A percentile compares a stretch with the other conserved stretches of the same genome.
Evolutionary conservation across 2,113 vertebrate species (phyloP).

Genomic region (Chlorodrepanis virens): DNA sequence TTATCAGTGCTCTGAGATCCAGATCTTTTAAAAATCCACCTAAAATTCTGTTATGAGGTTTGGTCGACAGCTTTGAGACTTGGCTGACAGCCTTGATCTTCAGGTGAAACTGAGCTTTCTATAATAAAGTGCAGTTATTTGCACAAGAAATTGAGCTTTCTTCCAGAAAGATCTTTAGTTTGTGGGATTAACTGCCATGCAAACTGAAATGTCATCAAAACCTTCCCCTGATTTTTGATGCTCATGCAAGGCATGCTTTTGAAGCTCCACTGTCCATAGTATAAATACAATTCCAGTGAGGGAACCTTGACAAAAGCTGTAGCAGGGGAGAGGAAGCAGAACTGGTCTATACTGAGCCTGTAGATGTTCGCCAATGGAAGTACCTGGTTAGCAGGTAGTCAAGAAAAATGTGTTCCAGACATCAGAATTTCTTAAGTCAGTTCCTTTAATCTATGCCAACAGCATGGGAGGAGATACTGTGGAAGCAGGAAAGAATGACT

Average conservation of each 20-base stretch:
- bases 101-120: not conserved
- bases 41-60: not conserved
- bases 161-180: not conserved
- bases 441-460: not conserved
- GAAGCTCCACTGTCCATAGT: not conserved
- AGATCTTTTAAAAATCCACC: not conserved
- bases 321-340: not conserved
- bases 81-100: not conserved
- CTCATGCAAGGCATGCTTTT: not conserved
- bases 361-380: not conserved
- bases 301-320: not conserved
- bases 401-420: not conserved
- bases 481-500: not conserved
- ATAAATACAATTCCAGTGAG: not conserved
- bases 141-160: not conserved
- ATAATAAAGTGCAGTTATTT: not conserved
- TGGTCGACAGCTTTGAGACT: not conserved
- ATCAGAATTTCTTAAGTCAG: not conserved
- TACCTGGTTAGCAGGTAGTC: not conserved
- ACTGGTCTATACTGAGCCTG: not conserved
- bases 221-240: not conserved
- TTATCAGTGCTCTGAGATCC: not conserved
- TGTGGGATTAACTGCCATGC: not conserved
- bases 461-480: not conserved
- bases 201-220: not conserved